Evolutionary conservation across 2,888 invertebrate genomes (phyloP).

Genomic region (Leptogaster cylindrica): DNA sequence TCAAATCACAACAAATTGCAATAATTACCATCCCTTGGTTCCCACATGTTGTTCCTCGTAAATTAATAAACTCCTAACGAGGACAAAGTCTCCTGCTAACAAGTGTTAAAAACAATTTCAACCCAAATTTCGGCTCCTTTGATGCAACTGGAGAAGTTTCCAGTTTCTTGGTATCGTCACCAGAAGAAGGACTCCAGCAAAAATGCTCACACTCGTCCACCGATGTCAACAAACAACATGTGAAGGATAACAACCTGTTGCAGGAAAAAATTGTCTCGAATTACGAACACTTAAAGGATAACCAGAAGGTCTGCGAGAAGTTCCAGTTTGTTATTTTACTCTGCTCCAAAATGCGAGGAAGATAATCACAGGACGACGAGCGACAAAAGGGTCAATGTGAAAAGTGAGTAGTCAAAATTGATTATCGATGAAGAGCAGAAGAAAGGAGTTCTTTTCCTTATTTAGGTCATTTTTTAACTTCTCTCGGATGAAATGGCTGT

Average conservation of each 20-base stretch:
- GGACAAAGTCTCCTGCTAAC: neutral
- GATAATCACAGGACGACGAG: conserved; percentile 15
- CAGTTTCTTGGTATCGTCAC: conserved; percentile 31
- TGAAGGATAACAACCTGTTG: conserved; percentile 38
- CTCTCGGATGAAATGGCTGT: conserved; percentile 21
- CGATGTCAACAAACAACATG: conserved; percentile 37
- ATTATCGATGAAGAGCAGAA: conserved; percentile 31
- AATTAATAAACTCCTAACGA: neutral
- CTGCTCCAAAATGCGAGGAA: conserved; percentile 12
- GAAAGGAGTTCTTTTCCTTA: conserved; percentile 24
- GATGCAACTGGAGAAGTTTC: conserved; percentile 30
- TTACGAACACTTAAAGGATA: conserved; percentile 21
- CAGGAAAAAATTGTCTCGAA: conserved; percentile 31
- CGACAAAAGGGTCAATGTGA: conserved; percentile 8
- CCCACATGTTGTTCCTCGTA: conserved; percentile 21
- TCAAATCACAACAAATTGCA: no score
- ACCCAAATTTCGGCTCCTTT: conserved; percentile 8
- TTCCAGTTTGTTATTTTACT: neutral
- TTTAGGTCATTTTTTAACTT: conserved; percentile 32
- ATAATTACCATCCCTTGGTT: neutral
- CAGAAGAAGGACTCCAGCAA: conserved; percentile 23
- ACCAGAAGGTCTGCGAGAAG: neutral
- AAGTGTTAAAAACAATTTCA: conserved; percentile 16
- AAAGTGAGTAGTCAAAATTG: conserved; percentile 27
- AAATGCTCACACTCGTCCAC: conserved; percentile 21